Evolutionary conservation across 2,113 vertebrate species (phyloP).

Genomic region (Megaceryle torquata): DNA sequence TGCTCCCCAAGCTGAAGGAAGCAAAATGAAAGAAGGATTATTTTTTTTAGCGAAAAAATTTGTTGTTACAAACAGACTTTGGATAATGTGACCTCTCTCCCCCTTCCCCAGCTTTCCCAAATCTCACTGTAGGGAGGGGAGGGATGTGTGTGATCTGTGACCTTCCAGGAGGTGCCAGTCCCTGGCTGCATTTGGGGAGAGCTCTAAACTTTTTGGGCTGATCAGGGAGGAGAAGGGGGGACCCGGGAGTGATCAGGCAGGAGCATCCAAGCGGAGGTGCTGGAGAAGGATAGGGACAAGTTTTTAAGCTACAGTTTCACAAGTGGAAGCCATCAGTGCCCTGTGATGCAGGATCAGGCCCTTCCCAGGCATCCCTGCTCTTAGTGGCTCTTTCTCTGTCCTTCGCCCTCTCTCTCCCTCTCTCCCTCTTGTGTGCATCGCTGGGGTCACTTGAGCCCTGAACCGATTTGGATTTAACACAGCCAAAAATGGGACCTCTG

Average conservation of each 20-base stretch:
- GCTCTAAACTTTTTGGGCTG: conserved; percentile 1
- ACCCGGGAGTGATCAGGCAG: conserved; percentile 51
- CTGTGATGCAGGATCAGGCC: background rate
- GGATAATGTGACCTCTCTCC: background rate
- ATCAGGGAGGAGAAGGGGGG: background rate
- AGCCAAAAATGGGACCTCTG: background rate
- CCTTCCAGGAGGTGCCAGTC: background rate
- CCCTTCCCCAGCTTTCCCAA: background rate
- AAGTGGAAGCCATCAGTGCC: conserved; percentile 37
- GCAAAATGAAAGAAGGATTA: background rate
- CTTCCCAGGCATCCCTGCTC: background rate
- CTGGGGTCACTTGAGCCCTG: background rate
- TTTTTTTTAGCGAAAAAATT: background rate
- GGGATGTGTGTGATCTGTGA: accelerated
- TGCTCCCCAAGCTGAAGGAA: background rate
- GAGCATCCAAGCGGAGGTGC: conserved; percentile 58
- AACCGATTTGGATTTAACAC: background rate
- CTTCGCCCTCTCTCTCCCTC: background rate
- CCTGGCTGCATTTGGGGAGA: background rate
- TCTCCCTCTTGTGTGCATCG: accelerated
- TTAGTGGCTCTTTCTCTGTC: background rate
- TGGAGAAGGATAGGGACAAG: conserved; percentile 14
- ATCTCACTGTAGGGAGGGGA: accelerated
- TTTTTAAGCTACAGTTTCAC: conserved; percentile 59
- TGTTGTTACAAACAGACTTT: background rate